A percentile compares a stretch with the other conserved stretches of the same genome.
Conservation (phyloP, 2,113 vertebrate species). For the Phalacrocorax carbo region DNA sequence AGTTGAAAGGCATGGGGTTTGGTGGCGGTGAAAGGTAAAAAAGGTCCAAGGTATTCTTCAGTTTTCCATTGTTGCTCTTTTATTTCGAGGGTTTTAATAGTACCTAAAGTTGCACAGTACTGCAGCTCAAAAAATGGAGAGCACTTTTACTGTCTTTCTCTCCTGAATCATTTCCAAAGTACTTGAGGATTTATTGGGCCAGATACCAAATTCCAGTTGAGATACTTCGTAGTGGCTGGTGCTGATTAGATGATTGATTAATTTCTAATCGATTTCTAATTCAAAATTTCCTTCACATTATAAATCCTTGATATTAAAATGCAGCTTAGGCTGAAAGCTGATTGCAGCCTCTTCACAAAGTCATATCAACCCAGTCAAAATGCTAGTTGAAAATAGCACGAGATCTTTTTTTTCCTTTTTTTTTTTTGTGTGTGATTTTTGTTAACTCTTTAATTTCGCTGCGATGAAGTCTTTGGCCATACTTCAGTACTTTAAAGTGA, state of each 20-base stretch:
- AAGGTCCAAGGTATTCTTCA: neutral
- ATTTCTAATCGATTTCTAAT: constrained; percentile 63
- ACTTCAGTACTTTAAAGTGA: neutral
- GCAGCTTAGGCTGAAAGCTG: neutral
- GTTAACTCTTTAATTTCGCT: constrained; percentile 44
- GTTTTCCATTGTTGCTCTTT: constrained; percentile 61
- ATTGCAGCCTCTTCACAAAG: neutral
- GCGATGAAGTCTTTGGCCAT: neutral
- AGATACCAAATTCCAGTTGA: constrained; percentile 26
- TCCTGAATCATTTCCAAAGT: constrained; percentile 36
- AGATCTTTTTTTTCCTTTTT: neutral
- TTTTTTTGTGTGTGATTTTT: neutral
- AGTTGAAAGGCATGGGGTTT: constrained; percentile 52
- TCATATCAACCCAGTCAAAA: neutral
- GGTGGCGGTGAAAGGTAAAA: constrained; percentile 36
- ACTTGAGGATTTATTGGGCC: constrained; percentile 36
- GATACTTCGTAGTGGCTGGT: neutral
- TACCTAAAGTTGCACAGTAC: neutral
- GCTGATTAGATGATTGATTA: constrained; percentile 45
- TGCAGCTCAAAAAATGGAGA: neutral
- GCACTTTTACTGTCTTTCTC: constrained; percentile 24
- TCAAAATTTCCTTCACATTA: constrained; percentile 8
- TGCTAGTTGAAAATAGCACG: neutral
- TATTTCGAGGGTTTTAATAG: constrained; percentile 18
- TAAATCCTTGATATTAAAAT: constrained; percentile 20